Conservation (phyloP, 2,797 vertebrate genomes). For the Chelmon rostratus region DNA sequence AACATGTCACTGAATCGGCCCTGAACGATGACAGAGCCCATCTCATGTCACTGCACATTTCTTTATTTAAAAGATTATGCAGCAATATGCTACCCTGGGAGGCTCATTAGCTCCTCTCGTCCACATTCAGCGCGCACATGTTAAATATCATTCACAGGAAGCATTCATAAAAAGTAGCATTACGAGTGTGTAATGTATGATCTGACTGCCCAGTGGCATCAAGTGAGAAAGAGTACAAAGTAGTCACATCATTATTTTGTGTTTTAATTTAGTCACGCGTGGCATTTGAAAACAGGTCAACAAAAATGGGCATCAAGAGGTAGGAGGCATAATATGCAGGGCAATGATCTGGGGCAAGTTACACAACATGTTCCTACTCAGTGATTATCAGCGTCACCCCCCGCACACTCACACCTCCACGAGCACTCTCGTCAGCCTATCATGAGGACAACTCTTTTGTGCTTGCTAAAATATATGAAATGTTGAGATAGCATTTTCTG, state of each 20-base stretch:
- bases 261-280: no score
- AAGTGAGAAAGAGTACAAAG: no score
- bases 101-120: conserved; percentile 31
- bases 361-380: conserved; percentile 27
- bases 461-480: not conserved
- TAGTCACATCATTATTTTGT: no score
- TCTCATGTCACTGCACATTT: not conserved
- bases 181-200: not conserved
- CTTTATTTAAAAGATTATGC: not conserved
- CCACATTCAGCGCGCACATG: not conserved
- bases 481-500: not conserved
- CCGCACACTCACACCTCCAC: conserved; percentile 7
- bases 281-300: no score
- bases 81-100: not conserved
- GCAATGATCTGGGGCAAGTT: conserved; percentile 39
- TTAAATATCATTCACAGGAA: not conserved
- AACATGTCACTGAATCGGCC: no score
- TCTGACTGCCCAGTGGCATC: no score
- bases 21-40: no score
- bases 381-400: conserved; percentile 7
- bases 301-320: no score
- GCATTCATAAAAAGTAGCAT: not conserved
- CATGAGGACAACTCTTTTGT: not conserved
- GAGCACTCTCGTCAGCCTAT: conserved; percentile 1
- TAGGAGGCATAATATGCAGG: conserved; percentile 49